Base-by-base conservation (phyloP, 2,888 invertebrate species). In the Phrixothrix hirtus region DNA sequence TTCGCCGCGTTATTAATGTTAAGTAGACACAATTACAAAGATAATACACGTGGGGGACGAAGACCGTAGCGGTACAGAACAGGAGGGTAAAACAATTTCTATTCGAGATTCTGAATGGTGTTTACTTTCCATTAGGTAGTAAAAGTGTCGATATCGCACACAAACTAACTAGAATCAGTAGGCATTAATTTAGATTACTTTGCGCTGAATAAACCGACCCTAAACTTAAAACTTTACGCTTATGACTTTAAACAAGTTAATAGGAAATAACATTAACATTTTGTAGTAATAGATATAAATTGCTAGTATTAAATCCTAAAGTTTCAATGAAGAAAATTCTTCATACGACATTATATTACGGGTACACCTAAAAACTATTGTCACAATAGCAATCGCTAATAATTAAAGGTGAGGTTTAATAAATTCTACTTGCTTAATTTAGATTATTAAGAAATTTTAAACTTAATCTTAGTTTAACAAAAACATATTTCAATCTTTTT, bases 81-180 rank as follows among this genome's bases (percentile, higher is more conserved):
- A 58, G 52, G 57, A 60, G 61, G 58, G 60, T 62, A 64, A 63
- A 65, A 64, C 68, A 69, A 69, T 71, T 71, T 68, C 70, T 67
- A 69, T 71, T 71, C 61, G 64, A 64, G 66, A 69, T 71, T 66
- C 69, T 66, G 65, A 65, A 68, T 68, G 64, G 67, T 73, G 72
- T 73, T 73, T 72, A 71, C 73, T 72, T 73, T 72, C 70, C 72
- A 72, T 72, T 72, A 72, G 69, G 68, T 70, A 65, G 67, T 72
- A 69, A 70, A 71, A 72, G 73, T 72, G 73, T 71, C 72, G 72
- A 71, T 73, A 70, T 68, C 68, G 65, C 61, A 65, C 66, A 66
- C 68, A 67, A 66, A 67, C 67, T 66, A 62, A 66, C 69, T 68
- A 66, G 66, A 70, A 70, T 71, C 70, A 64, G 66, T 67, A 68